Conservation (phyloP, 2,888 invertebrate genomes). For the Sarcophaga rosellei region DNA sequence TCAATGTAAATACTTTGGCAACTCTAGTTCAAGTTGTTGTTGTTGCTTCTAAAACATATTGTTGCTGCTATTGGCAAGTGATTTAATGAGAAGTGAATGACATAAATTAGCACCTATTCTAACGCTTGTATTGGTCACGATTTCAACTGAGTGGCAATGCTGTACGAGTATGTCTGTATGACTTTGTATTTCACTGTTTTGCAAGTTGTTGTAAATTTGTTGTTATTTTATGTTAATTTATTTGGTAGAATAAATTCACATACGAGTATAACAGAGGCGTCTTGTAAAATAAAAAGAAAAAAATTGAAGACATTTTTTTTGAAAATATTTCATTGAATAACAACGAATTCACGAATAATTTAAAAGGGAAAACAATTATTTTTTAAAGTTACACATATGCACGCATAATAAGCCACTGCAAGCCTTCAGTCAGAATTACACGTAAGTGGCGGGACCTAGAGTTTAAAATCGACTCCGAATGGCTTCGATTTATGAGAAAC, state of each 20-base stretch:
- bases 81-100: slow-evolving; percentile 69
- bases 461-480: too few relatives aligned
- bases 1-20: neutral
- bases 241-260: slow-evolving; percentile 38
- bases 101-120: slow-evolving; percentile 69
- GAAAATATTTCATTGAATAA: slow-evolving; percentile 39
- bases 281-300: neutral
- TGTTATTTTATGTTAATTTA: slow-evolving; percentile 65
- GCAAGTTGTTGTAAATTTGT: slow-evolving; percentile 63
- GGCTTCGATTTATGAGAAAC: too few relatives aligned
- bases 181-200: slow-evolving; percentile 46
- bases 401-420: too few relatives aligned
- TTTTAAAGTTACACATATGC: too few relatives aligned
- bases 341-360: slow-evolving; percentile 11
- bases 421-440: too few relatives aligned
- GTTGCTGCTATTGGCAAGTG: slow-evolving; percentile 50
- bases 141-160: slow-evolving; percentile 49
- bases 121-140: slow-evolving; percentile 65
- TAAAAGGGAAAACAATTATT: too few relatives aligned
- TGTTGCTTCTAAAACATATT: neutral
- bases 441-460: too few relatives aligned
- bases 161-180: slow-evolving; percentile 14
- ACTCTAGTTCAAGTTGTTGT: slow-evolving; percentile 24
- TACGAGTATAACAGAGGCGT: neutral
- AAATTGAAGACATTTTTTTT: neutral